phyloP scores from a whole-genome alignment of 2,888 invertebrate species.

The Tipula lateralis region DNA sequence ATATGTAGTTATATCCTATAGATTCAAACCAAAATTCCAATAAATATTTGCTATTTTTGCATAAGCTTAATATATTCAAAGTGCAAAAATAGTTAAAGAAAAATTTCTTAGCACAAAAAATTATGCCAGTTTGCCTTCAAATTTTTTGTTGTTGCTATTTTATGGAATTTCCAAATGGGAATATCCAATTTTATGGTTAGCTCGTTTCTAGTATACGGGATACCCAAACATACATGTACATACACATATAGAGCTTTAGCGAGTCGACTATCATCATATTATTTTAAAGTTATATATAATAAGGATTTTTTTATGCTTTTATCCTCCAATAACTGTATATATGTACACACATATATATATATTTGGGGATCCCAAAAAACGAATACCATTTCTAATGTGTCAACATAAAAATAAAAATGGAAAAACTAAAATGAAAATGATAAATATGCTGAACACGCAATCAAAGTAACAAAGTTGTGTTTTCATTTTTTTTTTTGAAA shows the following conservation, averaged over 20 bases:
- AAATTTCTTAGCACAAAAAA: background rate
- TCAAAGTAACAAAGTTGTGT: slow-evolving; percentile 11
- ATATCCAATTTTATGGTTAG: background rate
- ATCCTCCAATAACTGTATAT: background rate
- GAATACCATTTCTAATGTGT: slow-evolving; percentile 15
- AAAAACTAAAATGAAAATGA: slow-evolving; percentile 4
- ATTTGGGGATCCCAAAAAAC: background rate
- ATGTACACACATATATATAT: background rate
- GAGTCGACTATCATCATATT: slow-evolving; percentile 9
- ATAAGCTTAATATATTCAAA: background rate
- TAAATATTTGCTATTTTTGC: background rate
- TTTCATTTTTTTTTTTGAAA: slow-evolving; percentile 3
- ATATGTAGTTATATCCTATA: background rate
- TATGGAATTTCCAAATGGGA: slow-evolving; percentile 19
- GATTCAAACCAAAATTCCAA: background rate
- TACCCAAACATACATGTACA: background rate
- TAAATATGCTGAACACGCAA: slow-evolving; percentile 24
- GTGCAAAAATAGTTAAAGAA: background rate
- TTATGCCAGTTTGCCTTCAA: background rate
- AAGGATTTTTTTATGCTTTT: background rate
- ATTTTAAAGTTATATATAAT: background rate
- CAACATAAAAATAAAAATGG: slow-evolving; percentile 14
- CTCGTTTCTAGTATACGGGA: background rate
- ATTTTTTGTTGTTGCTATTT: background rate
- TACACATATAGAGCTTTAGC: background rate